Base-by-base conservation (phyloP, 2,797 vertebrate genomes). In the Gastrophryne carolinensis region DNA sequence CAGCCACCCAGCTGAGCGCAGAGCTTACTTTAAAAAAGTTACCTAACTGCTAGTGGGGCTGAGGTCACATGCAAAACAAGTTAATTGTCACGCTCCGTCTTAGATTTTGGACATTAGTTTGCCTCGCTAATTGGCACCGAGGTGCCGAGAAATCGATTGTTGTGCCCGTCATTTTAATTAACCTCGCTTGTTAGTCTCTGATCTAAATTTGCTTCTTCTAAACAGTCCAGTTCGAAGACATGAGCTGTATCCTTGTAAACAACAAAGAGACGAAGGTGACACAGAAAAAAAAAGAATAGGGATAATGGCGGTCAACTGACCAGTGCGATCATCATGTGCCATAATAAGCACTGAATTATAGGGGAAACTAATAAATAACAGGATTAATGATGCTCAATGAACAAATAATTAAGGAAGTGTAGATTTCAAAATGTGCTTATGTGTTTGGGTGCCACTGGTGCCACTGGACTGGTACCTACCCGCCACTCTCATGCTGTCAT, bases 161-260 rank as follows among this genome's bases (percentile, higher is more conserved):
- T 19, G 3, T 15, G 54, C 9, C 41, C 67, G 72, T 75, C 72
- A 75, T 17, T 52, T 37, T 67, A 56, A 67, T 75, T 75, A 75
- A 75, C 63, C 63, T 75, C 41, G 8, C 47, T 54, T 34, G 12
- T 73, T 56, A 74, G 66, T 50, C 17, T 63, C 23, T 41, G 10
- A 30, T 47, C 15, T 27, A 37, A 39, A 44, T 56, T 47, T 57
- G 34, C 49, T 47, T 34, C 19, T 52, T 64, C 24, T 4, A 56
- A 41, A 44, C 71, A 41, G 27, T 26, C 21, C 11, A 15, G 30
- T 21, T 61, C 15, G 8, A 10, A 13, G 4, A 15, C 27, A 21
- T 1, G 61, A 21, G 19, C 13, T 29, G 35, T 23, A 49, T 65
- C 39, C 49, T n/a, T 52, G 67, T 47, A 54, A 37, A 54, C 15